These are phyloP conservation scores for Beroe forskalii DNA, from an alignment of 37 sponge, comb jelly and placozoan species.

Conservation along the genomic window DNA sequence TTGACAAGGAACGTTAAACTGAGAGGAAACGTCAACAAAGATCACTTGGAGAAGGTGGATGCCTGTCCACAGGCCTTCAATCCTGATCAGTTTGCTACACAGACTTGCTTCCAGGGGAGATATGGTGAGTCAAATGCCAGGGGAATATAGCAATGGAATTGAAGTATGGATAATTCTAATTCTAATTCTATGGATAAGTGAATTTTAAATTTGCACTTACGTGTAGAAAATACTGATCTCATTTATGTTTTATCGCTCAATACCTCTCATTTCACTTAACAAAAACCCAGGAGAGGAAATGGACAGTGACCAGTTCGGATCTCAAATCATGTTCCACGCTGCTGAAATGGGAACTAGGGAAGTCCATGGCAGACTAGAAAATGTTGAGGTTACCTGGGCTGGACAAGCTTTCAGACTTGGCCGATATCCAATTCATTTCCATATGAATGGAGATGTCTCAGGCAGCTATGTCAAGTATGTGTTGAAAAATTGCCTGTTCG, in stretches of 20 bases:
- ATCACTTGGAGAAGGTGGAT: constrained; percentile 66
- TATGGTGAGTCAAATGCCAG: constrained; percentile 75
- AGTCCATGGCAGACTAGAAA: constrained; percentile 79
- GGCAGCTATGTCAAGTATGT: constrained; percentile 78
- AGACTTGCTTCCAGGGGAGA: constrained; percentile 89
- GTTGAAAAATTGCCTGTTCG: too few relatives aligned
- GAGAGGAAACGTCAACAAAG: constrained; percentile 75
- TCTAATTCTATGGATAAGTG: too few relatives aligned
- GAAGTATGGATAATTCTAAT: too few relatives aligned
- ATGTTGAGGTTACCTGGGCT: constrained; percentile 87
- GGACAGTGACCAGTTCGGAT: constrained; percentile 87
- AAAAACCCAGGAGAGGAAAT: constrained; percentile 74
- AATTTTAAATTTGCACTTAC: too few relatives aligned
- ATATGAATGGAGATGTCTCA: constrained; percentile 88
- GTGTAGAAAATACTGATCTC: too few relatives aligned
- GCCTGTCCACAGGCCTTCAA: constrained; percentile 78
- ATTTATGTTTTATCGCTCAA: too few relatives aligned
- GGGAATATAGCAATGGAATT: too few relatives aligned
- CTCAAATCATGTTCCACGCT: constrained; percentile 93
- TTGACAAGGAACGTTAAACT: constrained; percentile 88
- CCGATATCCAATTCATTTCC: constrained; percentile 95
- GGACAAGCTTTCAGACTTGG: constrained; percentile 96
- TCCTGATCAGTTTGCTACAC: constrained; percentile 87
- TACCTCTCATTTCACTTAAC: too few relatives aligned
- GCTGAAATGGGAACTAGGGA: constrained; percentile 67